phyloP scores from a whole-genome alignment of 2,888 invertebrate genomes.

The Neria commutata region DNA sequence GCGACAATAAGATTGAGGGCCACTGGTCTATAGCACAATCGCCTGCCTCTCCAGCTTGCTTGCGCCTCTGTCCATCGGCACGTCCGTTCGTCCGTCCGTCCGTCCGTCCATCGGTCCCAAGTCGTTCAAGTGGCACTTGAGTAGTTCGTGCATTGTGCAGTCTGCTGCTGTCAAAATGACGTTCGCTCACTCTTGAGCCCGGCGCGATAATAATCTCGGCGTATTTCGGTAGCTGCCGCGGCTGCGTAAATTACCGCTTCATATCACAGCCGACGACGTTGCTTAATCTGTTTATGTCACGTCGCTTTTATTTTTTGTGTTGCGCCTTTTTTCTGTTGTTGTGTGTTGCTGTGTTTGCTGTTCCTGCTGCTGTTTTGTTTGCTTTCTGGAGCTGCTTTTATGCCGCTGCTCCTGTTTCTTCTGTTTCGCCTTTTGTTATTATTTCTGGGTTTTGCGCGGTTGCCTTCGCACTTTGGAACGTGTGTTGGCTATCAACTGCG shows the following conservation, averaged over 20 bases:
- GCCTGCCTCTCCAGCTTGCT: no score
- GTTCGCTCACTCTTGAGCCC: conserved; percentile 32
- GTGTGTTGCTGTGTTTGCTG: background rate
- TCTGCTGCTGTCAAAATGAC: conserved; percentile 55
- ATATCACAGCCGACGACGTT: conserved; percentile 37
- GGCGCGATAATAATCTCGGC: conserved; percentile 59
- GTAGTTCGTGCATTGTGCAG: conserved; percentile 51
- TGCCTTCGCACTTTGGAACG: background rate
- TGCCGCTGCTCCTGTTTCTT: background rate
- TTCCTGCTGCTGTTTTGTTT: conserved; percentile 9
- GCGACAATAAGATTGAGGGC: no score
- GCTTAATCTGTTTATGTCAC: conserved; percentile 49
- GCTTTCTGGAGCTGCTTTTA: conserved; percentile 36
- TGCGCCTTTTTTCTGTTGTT: conserved; percentile 26
- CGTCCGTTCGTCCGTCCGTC: conserved; percentile 7
- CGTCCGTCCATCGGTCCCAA: background rate
- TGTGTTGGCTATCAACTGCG: conserved; percentile 38
- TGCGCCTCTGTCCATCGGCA: background rate
- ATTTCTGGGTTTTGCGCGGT: background rate
- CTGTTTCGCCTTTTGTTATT: background rate
- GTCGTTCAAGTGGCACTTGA: conserved; percentile 33
- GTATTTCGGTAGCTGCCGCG: conserved; percentile 63
- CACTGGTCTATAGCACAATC: no score
- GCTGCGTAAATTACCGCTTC: conserved; percentile 62
- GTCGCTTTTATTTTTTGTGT: conserved; percentile 36